A percentile compares a stretch with the other conserved stretches of the same genome.
Evolutionary conservation across 2,113 vertebrate species (phyloP).

Genomic region (Azemiops feae): DNA sequence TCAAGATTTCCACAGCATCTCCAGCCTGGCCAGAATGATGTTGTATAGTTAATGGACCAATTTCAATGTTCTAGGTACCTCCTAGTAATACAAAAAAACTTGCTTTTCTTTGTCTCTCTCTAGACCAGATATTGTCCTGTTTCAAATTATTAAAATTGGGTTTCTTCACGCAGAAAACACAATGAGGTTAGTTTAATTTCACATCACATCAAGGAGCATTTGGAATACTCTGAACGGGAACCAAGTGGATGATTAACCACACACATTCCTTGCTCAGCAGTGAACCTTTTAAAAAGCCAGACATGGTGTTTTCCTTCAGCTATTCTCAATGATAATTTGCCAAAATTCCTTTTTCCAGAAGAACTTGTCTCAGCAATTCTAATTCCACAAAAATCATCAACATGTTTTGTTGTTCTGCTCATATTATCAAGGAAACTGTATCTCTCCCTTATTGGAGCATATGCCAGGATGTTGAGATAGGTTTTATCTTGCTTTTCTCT

Average conservation of each 20-base stretch:
- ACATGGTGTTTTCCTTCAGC: neutral
- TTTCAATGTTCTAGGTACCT: neutral
- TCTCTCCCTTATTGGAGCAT: neutral
- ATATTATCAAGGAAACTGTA: neutral
- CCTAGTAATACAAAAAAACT: neutral
- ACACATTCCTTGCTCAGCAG: neutral
- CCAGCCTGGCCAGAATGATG: neutral
- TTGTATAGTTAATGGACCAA: neutral
- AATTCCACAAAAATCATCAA: neutral
- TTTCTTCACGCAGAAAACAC: neutral
- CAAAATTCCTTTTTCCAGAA: neutral
- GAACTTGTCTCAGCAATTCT: neutral
- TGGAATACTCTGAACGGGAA: neutral
- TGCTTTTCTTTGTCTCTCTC: neutral
- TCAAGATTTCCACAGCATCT: neutral
- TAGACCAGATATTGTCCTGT: neutral
- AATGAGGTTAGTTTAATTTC: neutral
- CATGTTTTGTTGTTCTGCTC: neutral
- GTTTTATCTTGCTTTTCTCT: neutral
- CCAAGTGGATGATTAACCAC: neutral
- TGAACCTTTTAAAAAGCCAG: neutral
- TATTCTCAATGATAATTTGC: neutral
- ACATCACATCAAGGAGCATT: neutral
- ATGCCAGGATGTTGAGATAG: neutral
- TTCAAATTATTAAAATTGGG: neutral